These are phyloP conservation scores for Tetrao urogallus DNA, from an alignment of 2,113 vertebrate genomes.

Conservation along the genomic window DNA sequence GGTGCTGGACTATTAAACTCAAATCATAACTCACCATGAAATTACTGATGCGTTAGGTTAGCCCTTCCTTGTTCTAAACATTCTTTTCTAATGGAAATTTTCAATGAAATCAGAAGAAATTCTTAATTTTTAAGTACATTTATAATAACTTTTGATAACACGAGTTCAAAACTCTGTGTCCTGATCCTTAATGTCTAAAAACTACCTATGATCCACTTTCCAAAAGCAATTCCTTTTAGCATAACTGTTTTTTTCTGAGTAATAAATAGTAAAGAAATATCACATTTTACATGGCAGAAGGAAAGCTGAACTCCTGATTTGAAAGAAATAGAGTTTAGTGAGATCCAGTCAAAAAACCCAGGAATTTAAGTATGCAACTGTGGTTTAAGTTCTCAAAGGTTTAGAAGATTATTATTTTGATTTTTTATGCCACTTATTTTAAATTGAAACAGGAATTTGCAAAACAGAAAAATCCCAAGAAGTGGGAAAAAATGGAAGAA, in stretches of 20 bases:
- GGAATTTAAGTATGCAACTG: background rate
- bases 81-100: slow-evolving; percentile 33
- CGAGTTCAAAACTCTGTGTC: background rate
- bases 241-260: slow-evolving; percentile 43
- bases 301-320: slow-evolving; percentile 52
- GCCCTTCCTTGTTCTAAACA: slow-evolving; percentile 36
- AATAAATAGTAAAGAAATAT: slow-evolving; percentile 21
- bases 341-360: slow-evolving; percentile 4
- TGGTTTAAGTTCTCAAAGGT: background rate
- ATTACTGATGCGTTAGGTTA: slow-evolving; percentile 60
- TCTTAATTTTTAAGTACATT: background rate
- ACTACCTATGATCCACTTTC: slow-evolving; percentile 1
- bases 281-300: slow-evolving; percentile 28
- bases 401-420: background rate
- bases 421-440: slow-evolving; percentile 4
- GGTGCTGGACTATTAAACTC: slow-evolving; percentile 64
- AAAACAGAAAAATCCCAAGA: background rate
- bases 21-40: slow-evolving; percentile 71
- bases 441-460: background rate
- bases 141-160: background rate
- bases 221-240: background rate
- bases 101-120: slow-evolving; percentile 27
- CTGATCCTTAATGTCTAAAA: slow-evolving; percentile 7
- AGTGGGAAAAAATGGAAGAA: background rate
- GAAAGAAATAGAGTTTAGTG: slow-evolving; percentile 33